Base-by-base conservation (phyloP, 1,140 invertebrate genomes). In the Heliconius nattereri region DNA sequence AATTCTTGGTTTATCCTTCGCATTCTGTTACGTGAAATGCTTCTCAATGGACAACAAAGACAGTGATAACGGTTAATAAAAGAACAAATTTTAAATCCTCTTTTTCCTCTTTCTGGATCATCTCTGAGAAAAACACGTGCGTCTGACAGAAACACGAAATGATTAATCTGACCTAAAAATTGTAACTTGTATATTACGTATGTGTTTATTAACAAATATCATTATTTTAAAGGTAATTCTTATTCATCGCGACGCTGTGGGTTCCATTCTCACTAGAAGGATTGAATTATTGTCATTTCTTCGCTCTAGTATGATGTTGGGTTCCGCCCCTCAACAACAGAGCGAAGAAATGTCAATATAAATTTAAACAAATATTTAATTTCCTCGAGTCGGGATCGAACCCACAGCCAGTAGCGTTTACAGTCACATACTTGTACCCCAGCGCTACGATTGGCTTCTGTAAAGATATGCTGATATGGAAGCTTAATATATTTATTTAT, bases 91-190 rank as follows among this genome's bases (percentile, higher is more conserved):
- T 66, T 66, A 16, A 26, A 66, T 66, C 23, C 60, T 26, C 60
- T 7, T 66, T 66, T 26, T 66, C 60, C 60, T 26, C 57, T 29
- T 29, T 66, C 11, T 66, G 23, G 16, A 16, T 26, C 5, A 26
- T 66, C 23, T 66, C 23, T 66, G 60, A 66, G 60, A 26, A 66
- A 66, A 66, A 66, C 60, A 66, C 60, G 26, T 66, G 60, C 60
- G 60, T 0, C 26, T 66, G 60, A 66, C 60, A 66, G 60, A 66
- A 66, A 26, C 1, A 29, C 60, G 60, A 66, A 66, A 66, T 66
- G 60, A 66, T 66, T 66, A 23, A 23, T 66, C 9, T 26, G 23
- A 2, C 60, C 23, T 66, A 16, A 29, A 66, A 66, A 66, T 11
- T 11, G 23, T 66, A 26, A 66, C 23, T 23, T 66, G 26, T 16